Evolutionary conservation across 2,113 vertebrate species (phyloP), one percentile per base, ranked within the genome.

Genomic region (Bubalus kerabau): DNA sequence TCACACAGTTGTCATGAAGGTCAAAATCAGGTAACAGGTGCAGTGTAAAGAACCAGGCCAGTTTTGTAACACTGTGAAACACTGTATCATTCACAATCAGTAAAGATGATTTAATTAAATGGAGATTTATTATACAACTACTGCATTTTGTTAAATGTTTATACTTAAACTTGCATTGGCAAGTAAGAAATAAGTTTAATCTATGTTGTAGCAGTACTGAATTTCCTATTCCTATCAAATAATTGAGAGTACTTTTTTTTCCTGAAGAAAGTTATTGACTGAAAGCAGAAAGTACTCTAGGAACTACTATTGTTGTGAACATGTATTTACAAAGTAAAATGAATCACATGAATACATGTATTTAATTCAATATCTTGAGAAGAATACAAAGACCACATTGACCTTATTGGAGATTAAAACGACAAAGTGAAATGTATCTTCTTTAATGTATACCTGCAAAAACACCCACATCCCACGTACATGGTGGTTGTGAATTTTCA

Each of bases 21-120:
- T 2, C 15, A 24, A 26, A 52, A 2, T 13, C 43, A 1, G 30
- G 16, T 6, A 0, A 56, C 43, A 14, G 0, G 2, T 4, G 12
- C 2, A 2, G 12, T 12, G 23, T 67, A 14, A 28, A 87, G 21
- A 32, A 3, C 21, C 11, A 1, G 1, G 67, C n/a, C 3, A 3
- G 7, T 16, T 3, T 6, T 0, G 1, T 26, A 2, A 40, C 0
- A 0, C 64, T 32, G 43, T 7, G 26, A 36, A 43, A 16, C 52
- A 24, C 12, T 11, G 15, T 0, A 15, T 24, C 26, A 7, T 10
- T 43, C 64, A 7, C 14, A 16, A 23, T 48, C 15, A 10, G 36
- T 4, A 64, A 43, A 56, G 15, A 40, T 4, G 48, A 43, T 24
- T 60, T n/a, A 57, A 26, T 82, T 54, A 67, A 62, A 32, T 9